A percentile compares a stretch with the other conserved stretches of the same genome.
Conservation (phyloP, 1,140 invertebrate genomes). For the Bombus haemorrhoidalis region DNA sequence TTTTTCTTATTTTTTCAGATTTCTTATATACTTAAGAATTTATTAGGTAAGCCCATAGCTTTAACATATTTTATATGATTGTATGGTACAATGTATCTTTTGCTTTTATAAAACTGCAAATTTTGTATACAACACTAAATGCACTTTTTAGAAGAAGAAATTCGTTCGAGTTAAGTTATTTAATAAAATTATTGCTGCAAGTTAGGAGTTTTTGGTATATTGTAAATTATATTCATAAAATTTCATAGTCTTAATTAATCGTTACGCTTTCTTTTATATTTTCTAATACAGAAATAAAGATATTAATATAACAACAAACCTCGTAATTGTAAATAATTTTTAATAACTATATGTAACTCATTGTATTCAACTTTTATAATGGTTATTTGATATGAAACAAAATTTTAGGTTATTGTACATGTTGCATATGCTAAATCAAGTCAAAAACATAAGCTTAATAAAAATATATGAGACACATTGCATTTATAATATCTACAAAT, state of each 20-base stretch:
- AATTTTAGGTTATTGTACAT: slow-evolving; percentile 21
- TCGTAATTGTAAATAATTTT: slow-evolving; percentile 47
- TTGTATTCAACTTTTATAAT: slow-evolving; percentile 35
- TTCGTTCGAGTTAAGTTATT: background rate
- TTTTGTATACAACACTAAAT: slow-evolving; percentile 19
- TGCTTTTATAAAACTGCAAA: slow-evolving; percentile 16
- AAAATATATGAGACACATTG: slow-evolving; percentile 15
- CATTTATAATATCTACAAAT: slow-evolving; percentile 24
- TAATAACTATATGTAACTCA: slow-evolving; percentile 16
- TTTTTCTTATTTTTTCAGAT: slow-evolving; percentile 40
- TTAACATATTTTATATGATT: slow-evolving; percentile 39
- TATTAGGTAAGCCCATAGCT: slow-evolving; percentile 23
- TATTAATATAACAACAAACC: slow-evolving; percentile 19
- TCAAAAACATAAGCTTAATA: slow-evolving; percentile 20
- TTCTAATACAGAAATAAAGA: slow-evolving; percentile 28
- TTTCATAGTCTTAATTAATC: slow-evolving; percentile 7
- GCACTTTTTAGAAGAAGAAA: background rate
- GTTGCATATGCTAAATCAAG: background rate
- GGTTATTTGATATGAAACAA: slow-evolving; percentile 14
- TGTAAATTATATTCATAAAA: background rate
- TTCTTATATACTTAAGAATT: slow-evolving; percentile 34
- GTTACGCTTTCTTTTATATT: background rate
- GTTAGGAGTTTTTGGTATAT: slow-evolving; percentile 9
- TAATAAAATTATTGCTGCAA: slow-evolving; percentile 25
- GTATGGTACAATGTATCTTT: slow-evolving; percentile 32